phyloP scores from a whole-genome alignment of 1,140 invertebrate genomes.

The Yoshiicerus persimilis region DNA sequence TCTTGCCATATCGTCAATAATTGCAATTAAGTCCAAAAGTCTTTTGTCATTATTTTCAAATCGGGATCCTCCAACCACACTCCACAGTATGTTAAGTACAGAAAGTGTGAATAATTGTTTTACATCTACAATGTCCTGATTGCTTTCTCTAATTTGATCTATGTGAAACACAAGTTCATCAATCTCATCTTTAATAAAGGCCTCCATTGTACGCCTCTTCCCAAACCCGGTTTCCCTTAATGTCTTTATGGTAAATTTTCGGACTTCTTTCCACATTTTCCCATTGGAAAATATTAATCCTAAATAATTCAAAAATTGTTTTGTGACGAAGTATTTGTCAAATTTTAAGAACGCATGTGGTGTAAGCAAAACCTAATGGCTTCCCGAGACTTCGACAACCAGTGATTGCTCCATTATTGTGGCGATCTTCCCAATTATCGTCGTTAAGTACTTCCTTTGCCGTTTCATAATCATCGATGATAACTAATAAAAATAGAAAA shows the following conservation, averaged over 20 bases:
- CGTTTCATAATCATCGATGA: constrained; percentile 27
- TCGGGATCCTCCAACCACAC: constrained; percentile 50
- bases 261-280: constrained; percentile 27
- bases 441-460: constrained; percentile 15
- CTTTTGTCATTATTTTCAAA: background rate
- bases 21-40: constrained; percentile 20
- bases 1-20: constrained; percentile 32
- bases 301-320: background rate
- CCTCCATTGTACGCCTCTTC: background rate
- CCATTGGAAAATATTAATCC: constrained; percentile 8
- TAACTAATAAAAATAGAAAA: background rate
- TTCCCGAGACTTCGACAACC: background rate
- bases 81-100: constrained; percentile 55
- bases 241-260: constrained; percentile 27
- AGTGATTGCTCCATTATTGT: background rate
- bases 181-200: constrained; percentile 21
- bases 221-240: constrained; percentile 31
- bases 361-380: constrained; percentile 15
- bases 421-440: constrained; percentile 9
- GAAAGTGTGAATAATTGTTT: constrained; percentile 48
- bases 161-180: background rate
- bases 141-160: background rate
- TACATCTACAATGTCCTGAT: constrained; percentile 1
- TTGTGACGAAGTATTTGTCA: too few species aligned
- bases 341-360: too few species aligned